A percentile compares a stretch with the other conserved stretches of the same genome.
phyloP scores from a whole-genome alignment of 1,140 invertebrate genomes.

The Drosophila prosaltans region DNA sequence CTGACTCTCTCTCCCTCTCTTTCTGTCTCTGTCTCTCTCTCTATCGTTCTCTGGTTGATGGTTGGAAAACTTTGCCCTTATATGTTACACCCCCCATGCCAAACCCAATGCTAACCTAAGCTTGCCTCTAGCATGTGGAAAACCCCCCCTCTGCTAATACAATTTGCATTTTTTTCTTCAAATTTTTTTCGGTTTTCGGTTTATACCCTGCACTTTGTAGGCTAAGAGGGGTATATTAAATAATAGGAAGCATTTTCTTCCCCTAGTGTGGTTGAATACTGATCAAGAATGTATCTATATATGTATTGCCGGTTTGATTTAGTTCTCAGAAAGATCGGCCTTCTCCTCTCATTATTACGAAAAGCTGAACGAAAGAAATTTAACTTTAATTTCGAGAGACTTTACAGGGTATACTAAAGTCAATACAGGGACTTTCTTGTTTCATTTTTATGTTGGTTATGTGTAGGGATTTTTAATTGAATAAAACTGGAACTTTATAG shows the following conservation, averaged over 20 bases:
- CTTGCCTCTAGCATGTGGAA: constrained; percentile 11
- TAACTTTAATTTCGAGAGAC: too few relatives aligned
- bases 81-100: neutral
- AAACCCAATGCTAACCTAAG: constrained; percentile 3
- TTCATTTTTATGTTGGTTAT: constrained; percentile 28
- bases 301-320: too few relatives aligned
- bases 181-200: neutral
- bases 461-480: constrained; percentile 11
- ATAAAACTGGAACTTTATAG: constrained; percentile 7
- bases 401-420: constrained; percentile 28
- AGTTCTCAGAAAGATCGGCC: too few relatives aligned
- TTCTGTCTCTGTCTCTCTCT: neutral
- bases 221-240: too few relatives aligned
- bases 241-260: too few relatives aligned
- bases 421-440: constrained; percentile 62
- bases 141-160: constrained; percentile 50
- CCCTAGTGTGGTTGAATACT: too few relatives aligned
- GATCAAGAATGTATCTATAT: too few relatives aligned
- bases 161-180: constrained; percentile 65
- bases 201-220: too few relatives aligned
- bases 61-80: constrained; percentile 1
- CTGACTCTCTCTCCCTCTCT: neutral
- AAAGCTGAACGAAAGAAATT: too few relatives aligned
- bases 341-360: too few relatives aligned
- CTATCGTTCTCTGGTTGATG: neutral